Evolutionary conservation across 2,797 vertebrate genomes (phyloP).

Genomic region (Spea hammondii): DNA sequence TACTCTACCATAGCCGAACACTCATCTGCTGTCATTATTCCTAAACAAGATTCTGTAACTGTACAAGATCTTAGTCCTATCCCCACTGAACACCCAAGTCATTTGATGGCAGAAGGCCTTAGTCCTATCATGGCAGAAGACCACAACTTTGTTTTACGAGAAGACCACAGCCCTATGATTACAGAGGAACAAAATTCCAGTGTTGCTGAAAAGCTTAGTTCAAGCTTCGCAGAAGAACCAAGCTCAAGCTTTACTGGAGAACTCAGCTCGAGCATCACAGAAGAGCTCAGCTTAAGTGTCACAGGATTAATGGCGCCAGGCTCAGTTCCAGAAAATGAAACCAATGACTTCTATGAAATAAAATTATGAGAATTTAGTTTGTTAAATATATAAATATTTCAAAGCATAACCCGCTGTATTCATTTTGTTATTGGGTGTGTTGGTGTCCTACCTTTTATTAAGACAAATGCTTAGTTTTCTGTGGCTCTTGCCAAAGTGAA

Average conservation of each 20-base stretch:
- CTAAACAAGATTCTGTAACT: conserved; percentile 7
- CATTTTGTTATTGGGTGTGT: no score
- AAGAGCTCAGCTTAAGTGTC: conserved; percentile 1
- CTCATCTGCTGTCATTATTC: neutral
- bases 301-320: neutral
- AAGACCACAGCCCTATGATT: conserved; percentile 13
- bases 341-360: conserved; percentile 11
- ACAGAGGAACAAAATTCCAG: conserved; percentile 21
- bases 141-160: conserved; percentile 10
- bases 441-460: no score
- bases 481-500: no score
- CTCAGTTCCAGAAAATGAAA: conserved; percentile 18
- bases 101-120: neutral
- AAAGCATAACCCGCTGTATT: neutral
- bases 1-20: neutral
- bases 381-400: neutral
- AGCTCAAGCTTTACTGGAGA: conserved; percentile 9
- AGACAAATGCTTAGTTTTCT: no score
- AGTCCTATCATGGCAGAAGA: conserved; percentile 18
- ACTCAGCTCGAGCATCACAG: neutral
- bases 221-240: conserved; percentile 26
- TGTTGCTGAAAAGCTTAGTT: conserved; percentile 26
- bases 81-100: conserved; percentile 7
- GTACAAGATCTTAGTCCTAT: conserved; percentile 28
- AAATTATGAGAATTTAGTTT: neutral